These are phyloP conservation scores for Arge pagana DNA, from an alignment of 2,888 invertebrate genomes.

Conservation along the genomic window DNA sequence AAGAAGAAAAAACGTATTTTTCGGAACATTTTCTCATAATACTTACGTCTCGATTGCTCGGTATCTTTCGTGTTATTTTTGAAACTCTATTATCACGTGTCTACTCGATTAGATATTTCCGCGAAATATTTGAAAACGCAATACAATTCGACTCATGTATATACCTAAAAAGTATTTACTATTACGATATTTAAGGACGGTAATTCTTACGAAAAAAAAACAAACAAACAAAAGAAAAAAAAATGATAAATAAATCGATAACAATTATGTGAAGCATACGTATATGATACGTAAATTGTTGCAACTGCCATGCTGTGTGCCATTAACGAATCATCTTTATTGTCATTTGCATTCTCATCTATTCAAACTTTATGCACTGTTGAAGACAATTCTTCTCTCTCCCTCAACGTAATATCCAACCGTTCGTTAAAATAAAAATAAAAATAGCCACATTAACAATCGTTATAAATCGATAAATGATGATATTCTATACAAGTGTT, in stretches of 20 bases:
- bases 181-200: constrained; percentile 26
- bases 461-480: no score
- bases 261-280: constrained; percentile 27
- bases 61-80: constrained; percentile 32
- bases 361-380: constrained; percentile 24
- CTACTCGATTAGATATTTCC: constrained; percentile 10
- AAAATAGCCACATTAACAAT: constrained; percentile 33
- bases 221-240: constrained; percentile 16
- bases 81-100: constrained; percentile 5
- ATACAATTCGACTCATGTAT: constrained; percentile 46
- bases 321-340: constrained; percentile 53
- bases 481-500: no score
- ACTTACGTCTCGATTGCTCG: no score
- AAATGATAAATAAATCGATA: constrained; percentile 19
- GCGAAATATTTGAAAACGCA: constrained; percentile 24
- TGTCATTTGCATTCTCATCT: constrained; percentile 40
- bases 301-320: constrained; percentile 59
- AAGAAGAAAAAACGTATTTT: no score
- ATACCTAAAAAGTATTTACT: constrained; percentile 37
- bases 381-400: no score
- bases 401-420: no score
- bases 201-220: constrained; percentile 32
- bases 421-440: constrained; percentile 11
- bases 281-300: constrained; percentile 41
- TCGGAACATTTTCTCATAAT: no score